Conservation (phyloP, 2,888 invertebrate genomes). For the Cynaeus angustus region DNA sequence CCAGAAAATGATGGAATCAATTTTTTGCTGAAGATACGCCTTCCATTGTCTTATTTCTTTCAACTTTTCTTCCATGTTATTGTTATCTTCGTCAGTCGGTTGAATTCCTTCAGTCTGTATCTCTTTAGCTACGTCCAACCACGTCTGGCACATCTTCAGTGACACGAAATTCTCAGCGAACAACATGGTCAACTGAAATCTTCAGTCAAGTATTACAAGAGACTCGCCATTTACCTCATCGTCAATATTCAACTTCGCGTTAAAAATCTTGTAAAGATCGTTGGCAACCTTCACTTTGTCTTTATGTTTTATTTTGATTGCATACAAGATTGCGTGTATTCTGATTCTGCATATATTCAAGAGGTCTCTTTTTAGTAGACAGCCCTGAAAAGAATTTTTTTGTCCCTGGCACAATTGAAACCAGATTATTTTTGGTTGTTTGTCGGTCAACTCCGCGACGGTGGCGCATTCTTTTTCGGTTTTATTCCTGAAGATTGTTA, state of each 20-base stretch:
- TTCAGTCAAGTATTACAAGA: constrained; percentile 2
- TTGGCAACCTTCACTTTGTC: constrained; percentile 65
- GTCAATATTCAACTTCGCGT: constrained; percentile 61
- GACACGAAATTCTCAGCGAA: constrained; percentile 70
- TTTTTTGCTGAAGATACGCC: constrained; percentile 64
- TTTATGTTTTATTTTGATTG: constrained; percentile 65
- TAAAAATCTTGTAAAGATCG: constrained; percentile 68
- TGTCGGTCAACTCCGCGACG: not conserved
- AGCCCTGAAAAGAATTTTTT: constrained; percentile 3
- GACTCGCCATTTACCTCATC: too few relatives aligned
- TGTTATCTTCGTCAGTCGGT: constrained; percentile 67
- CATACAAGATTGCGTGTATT: constrained; percentile 70
- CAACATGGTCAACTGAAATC: constrained; percentile 68
- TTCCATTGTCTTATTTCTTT: constrained; percentile 68
- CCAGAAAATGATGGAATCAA: constrained; percentile 60
- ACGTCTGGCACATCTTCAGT: constrained; percentile 71
- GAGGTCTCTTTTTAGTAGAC: constrained; percentile 62
- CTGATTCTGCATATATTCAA: constrained; percentile 71
- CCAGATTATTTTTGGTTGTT: not conserved
- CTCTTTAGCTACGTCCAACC: constrained; percentile 69
- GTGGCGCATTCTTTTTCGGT: constrained; percentile 63
- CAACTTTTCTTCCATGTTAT: constrained; percentile 66
- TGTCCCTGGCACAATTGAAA: constrained; percentile 18
- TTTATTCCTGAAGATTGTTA: constrained; percentile 70
- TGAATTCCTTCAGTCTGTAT: constrained; percentile 65